phyloP scores from a whole-genome alignment of 2,888 invertebrate genomes.

The Lucinisca nassula region DNA sequence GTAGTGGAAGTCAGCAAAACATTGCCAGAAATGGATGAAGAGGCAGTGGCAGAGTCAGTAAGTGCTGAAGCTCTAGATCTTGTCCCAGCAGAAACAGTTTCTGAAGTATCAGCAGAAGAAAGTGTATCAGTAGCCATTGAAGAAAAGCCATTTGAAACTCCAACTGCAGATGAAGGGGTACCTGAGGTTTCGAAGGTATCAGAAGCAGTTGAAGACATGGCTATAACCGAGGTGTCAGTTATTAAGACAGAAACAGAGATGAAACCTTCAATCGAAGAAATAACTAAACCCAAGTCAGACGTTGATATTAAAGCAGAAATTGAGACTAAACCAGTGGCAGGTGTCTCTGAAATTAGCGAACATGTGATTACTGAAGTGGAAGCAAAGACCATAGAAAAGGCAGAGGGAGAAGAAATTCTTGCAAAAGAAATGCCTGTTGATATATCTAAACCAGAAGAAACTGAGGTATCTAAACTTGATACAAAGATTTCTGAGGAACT shows the following conservation, averaged over 20 bases:
- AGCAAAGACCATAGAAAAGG: neutral
- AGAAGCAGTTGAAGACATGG: constrained; percentile 21
- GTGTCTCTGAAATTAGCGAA: neutral
- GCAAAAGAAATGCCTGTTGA: neutral
- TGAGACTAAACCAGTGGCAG: neutral
- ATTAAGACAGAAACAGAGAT: neutral
- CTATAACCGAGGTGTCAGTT: neutral
- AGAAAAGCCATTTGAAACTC: constrained; percentile 24
- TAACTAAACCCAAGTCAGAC: neutral
- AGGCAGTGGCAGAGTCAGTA: neutral
- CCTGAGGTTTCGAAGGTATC: constrained; percentile 23
- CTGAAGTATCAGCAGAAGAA: neutral
- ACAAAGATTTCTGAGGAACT: neutral
- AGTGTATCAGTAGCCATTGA: constrained; percentile 1
- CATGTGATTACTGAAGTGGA: neutral
- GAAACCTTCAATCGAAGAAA: neutral
- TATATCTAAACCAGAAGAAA: neutral
- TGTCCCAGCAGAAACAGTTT: neutral
- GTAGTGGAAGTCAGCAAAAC: neutral
- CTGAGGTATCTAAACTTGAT: neutral
- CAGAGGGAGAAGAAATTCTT: neutral
- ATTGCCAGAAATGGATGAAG: neutral
- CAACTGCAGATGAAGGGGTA: constrained; percentile 9
- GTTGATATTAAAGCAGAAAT: neutral
- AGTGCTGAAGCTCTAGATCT: neutral